Evolutionary conservation across 2,888 invertebrate genomes (phyloP), one percentile per base, ranked within the genome.

Genomic region (Dicyrtoma fusca): DNA sequence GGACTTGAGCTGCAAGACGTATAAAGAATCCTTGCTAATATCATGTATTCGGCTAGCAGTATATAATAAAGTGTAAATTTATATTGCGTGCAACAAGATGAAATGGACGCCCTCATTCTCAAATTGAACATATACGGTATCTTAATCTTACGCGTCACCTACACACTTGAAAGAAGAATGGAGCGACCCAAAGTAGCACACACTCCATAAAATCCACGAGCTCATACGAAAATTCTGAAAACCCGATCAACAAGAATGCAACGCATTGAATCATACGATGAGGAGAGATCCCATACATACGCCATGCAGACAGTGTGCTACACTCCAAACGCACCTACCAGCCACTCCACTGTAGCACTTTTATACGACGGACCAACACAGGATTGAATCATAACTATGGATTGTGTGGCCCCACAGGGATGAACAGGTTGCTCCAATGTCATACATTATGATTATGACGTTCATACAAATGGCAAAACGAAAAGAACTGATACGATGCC

Each of bases 381-480:
- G 59, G 68, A 72, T 72, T 68, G 57, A 75, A 75, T 71, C 44
- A 65, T 65, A 65, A 65, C 49, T 65, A 65, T 65, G 65, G 14
- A 65, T 51, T 51, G 65, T 49, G 51, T 66, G 26, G 26, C 55
- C 74, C 72, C 73, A 70, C 59, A 19, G 75, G 72, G 74, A 74
- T 61, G 75, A 75, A 75, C 75, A 75, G 75, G 75, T 75, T 75
- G 75, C 66, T 59, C 17, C 59, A 55, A 57, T 62, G 59, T 51
- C 61, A 70, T 70, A 70, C 61, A 62, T 70, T 70, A 70, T 63
- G 69, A 70, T 63, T 49, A 70, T 70, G 70, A 70, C 70, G 51
- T 47, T 62, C 19, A 53, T 53, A 62, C 51, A 63, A 70, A 70
- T 62, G 70, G 70, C 62, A 51, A 66, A 47, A 62, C 45, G 47